Conservation (phyloP, 1,140 invertebrate species). For the Phymastichus coffea region DNA sequence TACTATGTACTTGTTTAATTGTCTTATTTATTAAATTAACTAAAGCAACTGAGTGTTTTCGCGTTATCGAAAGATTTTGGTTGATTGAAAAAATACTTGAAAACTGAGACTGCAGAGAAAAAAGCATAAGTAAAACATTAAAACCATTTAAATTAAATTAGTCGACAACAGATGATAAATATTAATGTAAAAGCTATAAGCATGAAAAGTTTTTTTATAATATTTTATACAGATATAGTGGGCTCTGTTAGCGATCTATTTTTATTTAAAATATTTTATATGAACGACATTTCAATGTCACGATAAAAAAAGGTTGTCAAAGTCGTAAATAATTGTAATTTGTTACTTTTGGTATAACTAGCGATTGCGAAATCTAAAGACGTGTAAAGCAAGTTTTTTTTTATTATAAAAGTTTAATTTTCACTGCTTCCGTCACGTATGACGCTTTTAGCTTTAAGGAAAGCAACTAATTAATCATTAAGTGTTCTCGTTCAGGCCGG, state of each 20-base stretch:
- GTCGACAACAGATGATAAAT: constrained; percentile 1
- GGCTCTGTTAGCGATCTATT: background rate
- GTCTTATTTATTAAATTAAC: too few species aligned
- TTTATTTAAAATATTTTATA: background rate
- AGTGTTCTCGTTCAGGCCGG: constrained; percentile 13
- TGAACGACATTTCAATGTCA: constrained; percentile 1
- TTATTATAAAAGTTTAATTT: constrained; percentile 27
- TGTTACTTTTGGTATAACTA: constrained; percentile 10
- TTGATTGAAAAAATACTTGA: too few species aligned
- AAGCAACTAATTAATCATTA: constrained; percentile 30
- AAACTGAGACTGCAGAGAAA: too few species aligned
- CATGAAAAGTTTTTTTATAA: constrained; percentile 4
- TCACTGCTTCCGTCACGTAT: constrained; percentile 2
- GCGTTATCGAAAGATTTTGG: too few species aligned
- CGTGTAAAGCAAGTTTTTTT: constrained; percentile 22
- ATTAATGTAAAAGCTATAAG: background rate
- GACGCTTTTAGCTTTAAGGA: constrained; percentile 23
- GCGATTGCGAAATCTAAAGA: constrained; percentile 25
- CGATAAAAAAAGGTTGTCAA: constrained; percentile 3
- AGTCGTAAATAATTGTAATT: background rate
- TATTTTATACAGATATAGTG: constrained; percentile 11
- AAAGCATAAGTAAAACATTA: too few species aligned
- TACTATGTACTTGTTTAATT: too few species aligned
- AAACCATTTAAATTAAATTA: too few species aligned
- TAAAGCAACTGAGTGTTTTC: too few species aligned